Percentiles rank a stretch among this genome's conserved stretches.
These are phyloP conservation scores for Brachirus orientalis DNA, from an alignment of 2,113 vertebrate species.

Conservation along the genomic window DNA sequence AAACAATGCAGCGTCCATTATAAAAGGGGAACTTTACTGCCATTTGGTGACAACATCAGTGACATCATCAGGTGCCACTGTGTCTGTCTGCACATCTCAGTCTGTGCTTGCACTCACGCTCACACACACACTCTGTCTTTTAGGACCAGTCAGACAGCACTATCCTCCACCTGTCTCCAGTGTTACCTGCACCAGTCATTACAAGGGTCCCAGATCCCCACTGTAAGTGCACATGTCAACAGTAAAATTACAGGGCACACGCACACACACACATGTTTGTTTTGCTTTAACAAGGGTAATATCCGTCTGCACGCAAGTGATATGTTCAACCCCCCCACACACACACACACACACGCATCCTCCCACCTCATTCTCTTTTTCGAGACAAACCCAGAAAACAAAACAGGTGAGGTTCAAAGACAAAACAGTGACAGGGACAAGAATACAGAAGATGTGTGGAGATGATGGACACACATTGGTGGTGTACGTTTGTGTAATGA, in stretches of 20 bases:
- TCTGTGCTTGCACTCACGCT: slow-evolving; percentile 28
- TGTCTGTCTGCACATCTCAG: slow-evolving; percentile 65
- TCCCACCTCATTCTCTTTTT: neutral
- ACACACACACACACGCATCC: neutral
- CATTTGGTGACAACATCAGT: slow-evolving; percentile 61
- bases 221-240: slow-evolving; percentile 82
- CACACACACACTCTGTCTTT: slow-evolving; percentile 42
- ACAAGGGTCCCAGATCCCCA: slow-evolving; percentile 69
- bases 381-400: slow-evolving; percentile 52
- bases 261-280: slow-evolving; percentile 74
- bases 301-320: slow-evolving; percentile 73
- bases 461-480: slow-evolving; percentile 34
- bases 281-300: slow-evolving; percentile 76
- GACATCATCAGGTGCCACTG: slow-evolving; percentile 74
- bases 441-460: slow-evolving; percentile 20
- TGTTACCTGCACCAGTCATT: slow-evolving; percentile 76
- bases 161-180: slow-evolving; percentile 78
- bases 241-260: slow-evolving; percentile 74
- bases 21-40: slow-evolving; percentile 57
- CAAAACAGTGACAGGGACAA: slow-evolving; percentile 30
- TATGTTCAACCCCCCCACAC: slow-evolving; percentile 31
- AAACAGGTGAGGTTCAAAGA: slow-evolving; percentile 71
- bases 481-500: slow-evolving; percentile 59
- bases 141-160: slow-evolving; percentile 68
- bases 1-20: slow-evolving; percentile 15